phyloP scores from a whole-genome alignment of 2,113 vertebrate genomes.

The Tursiops truncatus region DNA sequence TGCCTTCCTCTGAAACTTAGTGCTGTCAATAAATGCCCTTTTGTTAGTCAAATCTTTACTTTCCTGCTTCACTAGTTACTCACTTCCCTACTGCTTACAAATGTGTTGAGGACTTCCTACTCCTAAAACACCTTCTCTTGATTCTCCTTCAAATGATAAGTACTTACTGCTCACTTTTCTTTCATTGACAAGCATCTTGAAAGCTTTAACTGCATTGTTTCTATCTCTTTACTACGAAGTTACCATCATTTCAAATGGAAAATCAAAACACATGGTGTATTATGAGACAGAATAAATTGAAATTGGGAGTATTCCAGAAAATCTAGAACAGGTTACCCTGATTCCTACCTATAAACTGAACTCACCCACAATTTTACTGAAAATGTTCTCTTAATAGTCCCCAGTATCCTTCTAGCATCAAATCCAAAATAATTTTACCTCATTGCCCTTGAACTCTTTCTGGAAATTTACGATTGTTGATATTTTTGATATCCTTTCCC shows the following conservation, averaged over 20 bases:
- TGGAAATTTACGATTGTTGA: not conserved
- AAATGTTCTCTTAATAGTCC: not conserved
- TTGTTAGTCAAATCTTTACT: not conserved
- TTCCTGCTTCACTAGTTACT: not conserved
- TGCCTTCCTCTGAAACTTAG: constrained; percentile 27
- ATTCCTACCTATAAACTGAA: not conserved
- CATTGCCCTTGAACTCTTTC: not conserved
- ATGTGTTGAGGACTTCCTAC: not conserved
- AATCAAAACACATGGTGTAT: not conserved
- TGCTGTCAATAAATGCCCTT: not conserved
- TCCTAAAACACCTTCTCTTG: not conserved
- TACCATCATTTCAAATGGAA: not conserved
- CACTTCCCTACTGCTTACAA: not conserved
- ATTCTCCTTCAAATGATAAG: not conserved
- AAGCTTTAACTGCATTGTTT: not conserved
- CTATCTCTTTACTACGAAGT: not conserved
- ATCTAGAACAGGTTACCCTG: not conserved
- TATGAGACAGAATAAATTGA: not conserved
- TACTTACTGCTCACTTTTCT: not conserved
- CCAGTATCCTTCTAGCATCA: not conserved
- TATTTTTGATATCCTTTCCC: not conserved
- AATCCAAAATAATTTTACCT: not conserved
- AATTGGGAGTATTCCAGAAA: not conserved
- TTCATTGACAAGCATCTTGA: not conserved
- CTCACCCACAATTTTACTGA: not conserved